These are phyloP conservation scores for Osmerus eperlanus DNA, from an alignment of 2,113 vertebrate genomes.

Conservation along the genomic window DNA sequence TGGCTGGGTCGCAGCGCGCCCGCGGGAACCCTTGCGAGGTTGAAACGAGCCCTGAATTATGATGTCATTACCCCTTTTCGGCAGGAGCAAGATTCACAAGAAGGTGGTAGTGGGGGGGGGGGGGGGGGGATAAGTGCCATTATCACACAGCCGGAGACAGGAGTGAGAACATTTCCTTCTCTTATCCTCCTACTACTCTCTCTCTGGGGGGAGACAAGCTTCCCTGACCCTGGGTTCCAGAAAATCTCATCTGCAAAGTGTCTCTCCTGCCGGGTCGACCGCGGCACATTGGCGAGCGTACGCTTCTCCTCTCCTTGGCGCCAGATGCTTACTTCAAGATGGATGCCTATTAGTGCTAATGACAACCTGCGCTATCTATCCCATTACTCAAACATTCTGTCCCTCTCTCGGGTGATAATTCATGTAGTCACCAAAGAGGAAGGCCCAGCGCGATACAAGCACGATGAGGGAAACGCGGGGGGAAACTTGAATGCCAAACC, in stretches of 20 bases:
- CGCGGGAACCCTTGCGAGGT: neutral
- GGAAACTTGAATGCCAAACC: too few relatives aligned
- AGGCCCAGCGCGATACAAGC: conserved; percentile 39
- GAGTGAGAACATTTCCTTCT: conserved; percentile 46
- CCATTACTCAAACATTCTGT: conserved; percentile 23
- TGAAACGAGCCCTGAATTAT: conserved; percentile 29
- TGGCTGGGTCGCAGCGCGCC: too few relatives aligned
- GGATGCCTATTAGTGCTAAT: conserved; percentile 5
- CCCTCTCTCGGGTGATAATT: conserved; percentile 30
- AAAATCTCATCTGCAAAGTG: conserved; percentile 40
- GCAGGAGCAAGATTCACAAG: conserved; percentile 22
- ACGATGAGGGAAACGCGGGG: neutral
- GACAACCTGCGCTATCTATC: neutral
- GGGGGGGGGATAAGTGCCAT: conserved; percentile 46
- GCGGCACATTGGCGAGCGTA: conserved; percentile 18
- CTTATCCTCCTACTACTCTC: conserved; percentile 26
- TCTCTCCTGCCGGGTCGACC: conserved; percentile 28
- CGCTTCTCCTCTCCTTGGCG: conserved; percentile 5
- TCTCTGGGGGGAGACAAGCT: conserved; percentile 21
- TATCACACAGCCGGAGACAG: conserved; percentile 49
- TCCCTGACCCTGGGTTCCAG: conserved; percentile 19
- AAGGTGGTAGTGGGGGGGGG: too few relatives aligned
- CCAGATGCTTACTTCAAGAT: conserved; percentile 7
- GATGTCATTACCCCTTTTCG: conserved; percentile 49
- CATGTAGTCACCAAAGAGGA: conserved; percentile 24